phyloP scores from a whole-genome alignment of 2,113 vertebrate species.

The Carollia perspicillata region DNA sequence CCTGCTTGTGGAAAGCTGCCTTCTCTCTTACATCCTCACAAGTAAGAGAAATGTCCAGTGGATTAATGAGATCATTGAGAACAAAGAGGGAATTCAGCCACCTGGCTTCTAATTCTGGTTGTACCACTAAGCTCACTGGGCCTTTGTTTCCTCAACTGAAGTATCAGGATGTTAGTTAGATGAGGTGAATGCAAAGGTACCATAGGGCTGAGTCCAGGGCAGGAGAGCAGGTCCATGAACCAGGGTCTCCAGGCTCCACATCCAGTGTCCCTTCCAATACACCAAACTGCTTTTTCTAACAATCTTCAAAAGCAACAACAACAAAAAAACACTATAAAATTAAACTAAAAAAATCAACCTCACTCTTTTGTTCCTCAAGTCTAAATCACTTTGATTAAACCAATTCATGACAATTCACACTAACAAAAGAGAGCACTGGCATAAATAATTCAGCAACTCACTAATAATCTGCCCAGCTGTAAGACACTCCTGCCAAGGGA shows the following conservation, averaged over 20 bases:
- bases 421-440: constrained; percentile 42
- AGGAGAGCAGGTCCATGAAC: neutral
- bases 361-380: neutral
- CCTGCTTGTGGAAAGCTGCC: neutral
- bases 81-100: neutral
- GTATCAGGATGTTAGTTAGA: neutral
- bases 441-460: constrained; percentile 71
- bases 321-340: neutral
- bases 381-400: constrained; percentile 57
- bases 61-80: neutral
- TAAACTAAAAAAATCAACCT: neutral
- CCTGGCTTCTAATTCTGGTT: neutral
- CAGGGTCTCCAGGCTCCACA: neutral
- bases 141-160: neutral
- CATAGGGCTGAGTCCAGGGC: neutral
- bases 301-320: neutral
- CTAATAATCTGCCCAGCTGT: constrained; percentile 66
- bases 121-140: neutral
- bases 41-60: neutral
- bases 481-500: constrained; percentile 43
- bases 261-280: neutral
- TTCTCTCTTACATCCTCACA: neutral
- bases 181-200: neutral
- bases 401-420: constrained; percentile 39
- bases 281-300: neutral